These are phyloP conservation scores for Drosophila histrio DNA, from an alignment of 2,888 invertebrate species.

Conservation along the genomic window DNA sequence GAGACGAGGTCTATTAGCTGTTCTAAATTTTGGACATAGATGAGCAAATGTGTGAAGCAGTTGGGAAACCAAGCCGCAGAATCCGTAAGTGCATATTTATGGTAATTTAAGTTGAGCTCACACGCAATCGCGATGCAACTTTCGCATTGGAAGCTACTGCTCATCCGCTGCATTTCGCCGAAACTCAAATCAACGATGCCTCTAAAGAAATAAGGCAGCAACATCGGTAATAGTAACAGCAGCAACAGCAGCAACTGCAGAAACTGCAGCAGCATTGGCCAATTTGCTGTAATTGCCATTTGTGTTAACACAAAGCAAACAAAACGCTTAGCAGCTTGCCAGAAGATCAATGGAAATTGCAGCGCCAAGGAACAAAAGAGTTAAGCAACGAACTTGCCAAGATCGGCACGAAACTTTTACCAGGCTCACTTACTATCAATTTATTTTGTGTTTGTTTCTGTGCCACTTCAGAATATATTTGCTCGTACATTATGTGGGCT, in stretches of 20 bases:
- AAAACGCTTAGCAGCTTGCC: conserved; percentile 59
- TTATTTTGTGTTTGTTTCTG: conserved; percentile 52
- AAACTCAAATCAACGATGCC: conserved; percentile 35
- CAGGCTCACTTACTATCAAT: conserved; percentile 33
- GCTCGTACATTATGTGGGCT: conserved; percentile 47
- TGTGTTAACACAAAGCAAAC: conserved; percentile 74
- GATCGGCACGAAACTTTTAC: conserved; percentile 65
- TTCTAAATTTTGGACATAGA: conserved; percentile 59
- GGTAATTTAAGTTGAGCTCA: conserved; percentile 58
- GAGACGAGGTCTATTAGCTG: conserved; percentile 35
- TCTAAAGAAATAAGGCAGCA: conserved; percentile 15
- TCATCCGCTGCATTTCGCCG: conserved; percentile 55
- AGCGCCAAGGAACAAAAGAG: conserved; percentile 46
- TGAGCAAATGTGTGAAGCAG: conserved; percentile 18
- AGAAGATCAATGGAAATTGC: conserved; percentile 54
- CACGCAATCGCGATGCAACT: conserved; percentile 63
- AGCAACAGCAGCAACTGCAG: conserved; percentile 15
- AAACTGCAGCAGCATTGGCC: conserved; percentile 40
- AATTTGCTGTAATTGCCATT: conserved; percentile 73
- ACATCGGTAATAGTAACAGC: conserved; percentile 12
- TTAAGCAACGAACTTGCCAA: conserved; percentile 52
- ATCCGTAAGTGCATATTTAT: conserved; percentile 73
- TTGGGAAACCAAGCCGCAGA: conserved; percentile 51
- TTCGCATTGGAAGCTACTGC: conserved; percentile 49
- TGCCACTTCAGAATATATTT: conserved; percentile 21